Percentiles rank a stretch among this genome's conserved stretches.
These are phyloP conservation scores for Pogonocichla stellata DNA, from an alignment of 2,113 vertebrate species.

Conservation along the genomic window DNA sequence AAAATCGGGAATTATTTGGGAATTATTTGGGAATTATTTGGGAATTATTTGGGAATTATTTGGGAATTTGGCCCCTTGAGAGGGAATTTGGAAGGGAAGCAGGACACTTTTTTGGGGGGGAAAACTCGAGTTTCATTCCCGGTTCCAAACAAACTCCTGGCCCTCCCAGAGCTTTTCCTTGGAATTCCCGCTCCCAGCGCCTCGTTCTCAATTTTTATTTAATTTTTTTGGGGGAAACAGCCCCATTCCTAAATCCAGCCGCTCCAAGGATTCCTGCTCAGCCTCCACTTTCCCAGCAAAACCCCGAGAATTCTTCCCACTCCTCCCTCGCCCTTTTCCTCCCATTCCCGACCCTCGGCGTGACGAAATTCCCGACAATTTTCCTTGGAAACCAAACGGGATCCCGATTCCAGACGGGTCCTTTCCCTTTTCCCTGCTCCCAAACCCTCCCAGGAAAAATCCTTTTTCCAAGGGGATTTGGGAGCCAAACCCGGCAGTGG, in stretches of 20 bases:
- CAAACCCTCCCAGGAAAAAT: not conserved
- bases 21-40: no score
- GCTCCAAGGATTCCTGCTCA: not conserved
- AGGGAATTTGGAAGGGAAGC: not conserved
- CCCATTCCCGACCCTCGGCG: fast-evolving
- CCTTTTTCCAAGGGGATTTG: not conserved
- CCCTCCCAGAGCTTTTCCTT: not conserved
- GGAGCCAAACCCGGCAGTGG: fast-evolving
- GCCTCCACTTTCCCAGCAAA: not conserved
- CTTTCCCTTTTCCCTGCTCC: not conserved
- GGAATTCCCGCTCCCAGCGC: fast-evolving
- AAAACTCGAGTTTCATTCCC: not conserved
- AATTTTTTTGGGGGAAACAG: fast-evolving
- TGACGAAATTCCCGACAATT: not conserved
- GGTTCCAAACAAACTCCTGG: not conserved
- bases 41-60: not conserved
- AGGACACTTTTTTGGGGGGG: not conserved
- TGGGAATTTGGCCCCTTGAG: not conserved
- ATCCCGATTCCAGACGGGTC: not conserved
- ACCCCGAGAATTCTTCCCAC: not conserved
- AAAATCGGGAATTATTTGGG: not conserved
- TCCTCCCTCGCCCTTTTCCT: not conserved
- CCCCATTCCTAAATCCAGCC: not conserved
- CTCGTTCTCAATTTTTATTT: not conserved
- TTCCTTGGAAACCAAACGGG: not conserved